Evolutionary conservation across 2,888 invertebrate species (phyloP), one percentile per base, ranked within the genome.

Genomic region (Marronus borbonicus): DNA sequence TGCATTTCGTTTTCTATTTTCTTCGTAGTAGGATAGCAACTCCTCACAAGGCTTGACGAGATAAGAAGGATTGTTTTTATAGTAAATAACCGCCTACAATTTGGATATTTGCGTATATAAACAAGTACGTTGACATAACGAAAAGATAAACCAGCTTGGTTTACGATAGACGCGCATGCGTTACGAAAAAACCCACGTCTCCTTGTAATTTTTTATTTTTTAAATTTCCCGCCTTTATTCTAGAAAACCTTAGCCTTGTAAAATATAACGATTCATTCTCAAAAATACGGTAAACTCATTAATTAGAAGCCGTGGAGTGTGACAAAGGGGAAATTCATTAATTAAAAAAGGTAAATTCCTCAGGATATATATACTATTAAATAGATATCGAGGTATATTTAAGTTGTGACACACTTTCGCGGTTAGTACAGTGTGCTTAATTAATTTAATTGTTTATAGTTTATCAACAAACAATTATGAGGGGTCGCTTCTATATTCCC

Each of bases 41-140:
- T 36, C 20, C 44, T 72, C 39, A 74, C 74, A 74, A 62, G 74
- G 39, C 36, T 74, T 17, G 44, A 12, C 28, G 8, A 76, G 76
- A 76, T 76, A 76, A 76, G 76, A 28, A 36, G 55, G 50, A 65
- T 75, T 76, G 76, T 76, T 76, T 76, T 64, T 76, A 76, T 76
- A 75, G 76, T 65, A 50, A 65, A 65, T 65, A 76, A 65, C 64
- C 76, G 64, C 76, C 76, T 65, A 76, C 76, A 76, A 65, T 76
- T 76, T 76, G 76, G 50, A 55, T 24, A 55, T 70, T 70, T 50
- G 31, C 36, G 70, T 70, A 70, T 55, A 55, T 70, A 70, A 70
- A 70, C 70, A 55, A 70, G 70, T 31, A 70, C 70, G 52, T 55
- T 70, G 70, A 70, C 70, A 70, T 70, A 70, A 70, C 70, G 55